phyloP scores from a whole-genome alignment of 2,888 invertebrate species.

The Lobophora halterata region DNA sequence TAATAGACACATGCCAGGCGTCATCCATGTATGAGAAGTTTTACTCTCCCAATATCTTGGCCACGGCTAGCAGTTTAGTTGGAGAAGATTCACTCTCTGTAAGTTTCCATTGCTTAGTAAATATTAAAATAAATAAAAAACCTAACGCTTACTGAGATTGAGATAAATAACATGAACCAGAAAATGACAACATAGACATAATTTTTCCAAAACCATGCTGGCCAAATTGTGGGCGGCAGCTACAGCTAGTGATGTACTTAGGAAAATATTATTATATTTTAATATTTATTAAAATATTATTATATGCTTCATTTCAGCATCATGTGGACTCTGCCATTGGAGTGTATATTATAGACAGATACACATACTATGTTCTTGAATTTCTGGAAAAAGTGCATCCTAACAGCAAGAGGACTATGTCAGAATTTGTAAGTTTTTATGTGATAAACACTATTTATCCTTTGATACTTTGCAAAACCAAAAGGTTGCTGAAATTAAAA shows the following conservation, averaged over 20 bases:
- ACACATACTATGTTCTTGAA: constrained; percentile 97
- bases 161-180: no score
- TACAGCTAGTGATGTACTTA: no score
- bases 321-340: constrained; percentile 99
- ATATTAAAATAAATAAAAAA: no score
- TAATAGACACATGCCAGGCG: constrained; percentile 99
- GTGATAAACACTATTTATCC: no score
- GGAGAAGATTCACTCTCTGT: constrained; percentile 99
- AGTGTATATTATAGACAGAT: constrained; percentile 99
- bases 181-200: no score
- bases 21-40: constrained; percentile 99
- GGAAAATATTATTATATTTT: constrained; percentile 3
- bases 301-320: constrained; percentile 91
- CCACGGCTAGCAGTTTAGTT: constrained; percentile 97
- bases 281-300: no score
- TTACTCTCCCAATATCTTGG: constrained; percentile 98
- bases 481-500: no score
- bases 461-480: no score
- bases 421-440: constrained; percentile 94
- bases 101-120: constrained; percentile 48
- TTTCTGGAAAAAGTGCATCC: constrained; percentile 96
- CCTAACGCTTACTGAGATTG: no score
- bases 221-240: no score
- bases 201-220: no score
- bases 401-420: constrained; percentile 93